Evolutionary conservation across 2,113 vertebrate genomes (phyloP).

Genomic region (Geococcyx californianus): DNA sequence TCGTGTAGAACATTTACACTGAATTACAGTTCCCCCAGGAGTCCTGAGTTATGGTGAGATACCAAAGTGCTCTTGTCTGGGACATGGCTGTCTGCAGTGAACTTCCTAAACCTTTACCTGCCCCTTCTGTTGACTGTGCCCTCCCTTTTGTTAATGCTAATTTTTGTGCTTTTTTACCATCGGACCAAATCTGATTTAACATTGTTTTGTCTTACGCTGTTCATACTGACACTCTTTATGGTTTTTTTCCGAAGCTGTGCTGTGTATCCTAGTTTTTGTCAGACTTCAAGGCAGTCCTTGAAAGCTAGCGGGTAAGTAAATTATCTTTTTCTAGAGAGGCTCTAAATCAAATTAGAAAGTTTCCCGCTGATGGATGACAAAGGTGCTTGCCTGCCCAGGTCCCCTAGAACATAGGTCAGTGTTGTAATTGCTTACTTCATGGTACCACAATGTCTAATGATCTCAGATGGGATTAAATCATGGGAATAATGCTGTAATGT

Average conservation of each 20-base stretch:
- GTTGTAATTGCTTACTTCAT: background rate
- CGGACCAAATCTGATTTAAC: background rate
- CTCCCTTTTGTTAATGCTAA: background rate
- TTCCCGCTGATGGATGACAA: background rate
- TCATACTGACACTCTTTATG: rapidly evolving
- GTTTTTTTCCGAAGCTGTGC: background rate
- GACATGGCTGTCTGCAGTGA: background rate
- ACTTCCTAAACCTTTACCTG: background rate
- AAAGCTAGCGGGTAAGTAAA: background rate
- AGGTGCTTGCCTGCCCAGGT: background rate
- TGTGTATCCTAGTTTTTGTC: background rate
- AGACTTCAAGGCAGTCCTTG: background rate
- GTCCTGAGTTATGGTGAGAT: background rate
- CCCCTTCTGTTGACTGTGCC: background rate
- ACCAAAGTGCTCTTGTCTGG: background rate
- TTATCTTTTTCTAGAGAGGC: conserved; percentile 9
- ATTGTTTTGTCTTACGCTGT: background rate
- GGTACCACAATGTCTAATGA: background rate
- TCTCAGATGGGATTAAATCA: conserved; percentile 32
- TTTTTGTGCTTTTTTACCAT: background rate
- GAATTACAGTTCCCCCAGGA: background rate
- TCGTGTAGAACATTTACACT: background rate
- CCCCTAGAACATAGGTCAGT: background rate
- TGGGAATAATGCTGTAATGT: background rate
- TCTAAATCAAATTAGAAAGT: conserved; percentile 12